Base-by-base conservation (phyloP, 2,113 vertebrate genomes). In the Galeopterus variegatus region DNA sequence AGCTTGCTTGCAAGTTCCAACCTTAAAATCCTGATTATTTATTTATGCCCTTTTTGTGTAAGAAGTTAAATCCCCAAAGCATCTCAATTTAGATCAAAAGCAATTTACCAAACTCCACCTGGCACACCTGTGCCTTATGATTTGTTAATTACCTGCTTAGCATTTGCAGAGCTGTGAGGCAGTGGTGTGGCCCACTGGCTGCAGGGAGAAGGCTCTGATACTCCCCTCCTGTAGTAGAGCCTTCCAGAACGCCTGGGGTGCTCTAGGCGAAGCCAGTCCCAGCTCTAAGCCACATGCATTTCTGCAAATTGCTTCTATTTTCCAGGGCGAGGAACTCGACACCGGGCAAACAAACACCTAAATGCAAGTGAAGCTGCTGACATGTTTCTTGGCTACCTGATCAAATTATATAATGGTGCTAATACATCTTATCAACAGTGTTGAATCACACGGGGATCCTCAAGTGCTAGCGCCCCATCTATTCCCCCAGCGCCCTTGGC, bases 61-160 rank as follows among this genome's bases (percentile, higher is more conserved):
- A 99, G 98, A 98, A 99, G 98, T 98, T 98, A 99, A 99, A 98
- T 98, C 98, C 98, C 98, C 98, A 99, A 97, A 99, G 98, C 98
- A 98, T 98, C 98, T 98, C 98, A 99, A 98, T 98, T 99, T 98
- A 99, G 98, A 99, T 99, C 98, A 99, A 99, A 99, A 98, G 98
- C 98, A 93, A 98, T 97, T 98, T 98, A 98, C 98, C 98, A 98
- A 98, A 98, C 95, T 97, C 98, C 98, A 99, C 98, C 98, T 98
- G 98, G 99, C 99, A 98, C 98, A 99, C 98, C 98, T 99, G 98
- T 97, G 98, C 98, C 89, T 97, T 97, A 75, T 98, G 98, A 98
- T 97, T 98, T 98, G 98, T 98, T 98, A 99, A 99, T 98, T 99
- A 98, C 98, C 98, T 96, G 89, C 98, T 98, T 98, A 94, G 86